Base-by-base conservation (phyloP, 2,888 invertebrate species). In the Cremastobaeus sp. region DNA sequence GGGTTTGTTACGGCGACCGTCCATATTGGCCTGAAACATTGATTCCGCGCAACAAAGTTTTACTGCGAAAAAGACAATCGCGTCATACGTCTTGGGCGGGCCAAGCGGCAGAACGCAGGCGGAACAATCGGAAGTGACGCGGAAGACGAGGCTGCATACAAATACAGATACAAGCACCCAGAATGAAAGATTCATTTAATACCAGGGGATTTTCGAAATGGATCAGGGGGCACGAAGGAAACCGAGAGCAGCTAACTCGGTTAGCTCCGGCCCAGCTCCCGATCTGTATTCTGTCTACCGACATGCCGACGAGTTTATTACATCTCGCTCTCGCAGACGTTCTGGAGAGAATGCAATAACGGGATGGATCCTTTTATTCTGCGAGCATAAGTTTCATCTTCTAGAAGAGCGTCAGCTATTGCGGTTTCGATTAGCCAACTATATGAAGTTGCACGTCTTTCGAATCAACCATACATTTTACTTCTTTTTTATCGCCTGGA, bases 151-250 rank as follows among this genome's bases (percentile, higher is more conserved):
- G 77, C 79, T 82, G 83, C 85, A 83, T 83, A 82, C 83, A 79
- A 84, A 85, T 84, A 77, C 78, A 79, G 71, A 47, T 69, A 72
- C 72, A 76, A 75, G 74, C 74, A 14, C 74, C 34, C 15, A 74
- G 79, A 81, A 83, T 87, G 79, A 86, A 87, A 86, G 84, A 86
- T 87, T 87, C 84, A 86, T 86, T 85, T 82, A 84, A 82, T 80
- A 76, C 82, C 83, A 78, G 79, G 85, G 85, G 82, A 84, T 85
- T 86, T 83, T 83, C 82, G 80, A 79, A 82, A 83, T 82, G 81
- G 62, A 76, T 71, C 77, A 76, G 76, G 66, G 72, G 74, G 72
- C 70, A 76, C 82, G 79, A 37, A 18, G 11, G 43, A 79, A 80
- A 68, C 77, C 72, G 79, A 69, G 81, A 74, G 77, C 71, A 76